These are phyloP conservation scores for Andrena haemorrhoa DNA, from an alignment of 2,888 invertebrate species.

Conservation along the genomic window DNA sequence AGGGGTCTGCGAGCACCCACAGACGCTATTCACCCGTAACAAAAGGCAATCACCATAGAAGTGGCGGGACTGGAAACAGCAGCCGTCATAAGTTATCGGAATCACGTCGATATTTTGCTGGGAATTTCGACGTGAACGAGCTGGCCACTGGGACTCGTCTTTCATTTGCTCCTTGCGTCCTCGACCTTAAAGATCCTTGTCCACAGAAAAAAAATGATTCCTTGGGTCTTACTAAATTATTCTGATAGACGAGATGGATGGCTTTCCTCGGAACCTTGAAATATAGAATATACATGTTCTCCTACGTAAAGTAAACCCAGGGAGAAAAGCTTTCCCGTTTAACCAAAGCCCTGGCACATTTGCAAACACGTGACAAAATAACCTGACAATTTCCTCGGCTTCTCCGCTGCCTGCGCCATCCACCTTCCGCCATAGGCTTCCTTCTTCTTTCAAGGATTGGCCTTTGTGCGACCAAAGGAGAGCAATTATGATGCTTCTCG, in stretches of 20 bases:
- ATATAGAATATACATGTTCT: no score
- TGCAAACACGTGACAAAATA: constrained; percentile 8
- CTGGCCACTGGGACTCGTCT: not conserved
- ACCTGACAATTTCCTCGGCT: constrained; percentile 4
- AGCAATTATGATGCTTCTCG: constrained; percentile 27
- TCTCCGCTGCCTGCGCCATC: not conserved
- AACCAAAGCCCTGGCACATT: not conserved
- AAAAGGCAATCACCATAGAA: constrained; percentile 81
- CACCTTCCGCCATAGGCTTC: not conserved
- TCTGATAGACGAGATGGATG: not conserved
- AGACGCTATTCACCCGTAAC: constrained; percentile 78
- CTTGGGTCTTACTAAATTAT: constrained; percentile 14
- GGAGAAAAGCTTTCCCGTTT: no score
- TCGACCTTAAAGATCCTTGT: constrained; percentile 19
- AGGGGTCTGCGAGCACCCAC: constrained; percentile 32
- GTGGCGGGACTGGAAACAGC: constrained; percentile 75
- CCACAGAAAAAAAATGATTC: constrained; percentile 32
- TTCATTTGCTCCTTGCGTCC: not conserved
- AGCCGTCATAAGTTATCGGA: constrained; percentile 78
- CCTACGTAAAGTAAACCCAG: no score
- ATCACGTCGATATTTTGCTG: constrained; percentile 78
- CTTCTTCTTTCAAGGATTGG: not conserved
- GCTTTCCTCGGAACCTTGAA: not conserved
- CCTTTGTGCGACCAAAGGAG: constrained; percentile 8
- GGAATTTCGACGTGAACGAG: constrained; percentile 53